These are phyloP conservation scores for Bubo bubo DNA, from an alignment of 2,113 vertebrate species.

Conservation along the genomic window DNA sequence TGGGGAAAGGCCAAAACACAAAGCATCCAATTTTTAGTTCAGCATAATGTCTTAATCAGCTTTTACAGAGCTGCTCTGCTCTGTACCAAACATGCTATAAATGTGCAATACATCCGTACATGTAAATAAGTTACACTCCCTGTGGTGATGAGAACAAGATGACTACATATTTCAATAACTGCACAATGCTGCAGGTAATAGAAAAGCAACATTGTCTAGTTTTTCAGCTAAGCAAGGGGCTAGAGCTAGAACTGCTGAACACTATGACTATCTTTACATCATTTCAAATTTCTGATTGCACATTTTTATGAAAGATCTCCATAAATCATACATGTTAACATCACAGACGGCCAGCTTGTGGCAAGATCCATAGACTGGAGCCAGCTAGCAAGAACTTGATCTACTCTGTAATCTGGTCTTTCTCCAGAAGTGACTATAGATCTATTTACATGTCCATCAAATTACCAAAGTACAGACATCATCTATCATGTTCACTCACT, in stretches of 20 bases:
- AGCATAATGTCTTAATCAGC: constrained; percentile 19
- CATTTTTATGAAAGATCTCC: background rate
- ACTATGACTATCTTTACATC: background rate
- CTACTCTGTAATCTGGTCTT: background rate
- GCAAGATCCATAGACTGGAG: background rate
- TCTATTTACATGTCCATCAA: background rate
- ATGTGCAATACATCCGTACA: background rate
- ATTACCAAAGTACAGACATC: background rate
- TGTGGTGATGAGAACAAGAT: background rate
- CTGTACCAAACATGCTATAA: background rate
- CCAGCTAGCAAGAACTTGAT: background rate
- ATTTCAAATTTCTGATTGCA: background rate
- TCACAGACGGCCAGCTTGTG: background rate
- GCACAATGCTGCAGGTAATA: background rate
- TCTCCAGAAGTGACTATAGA: background rate
- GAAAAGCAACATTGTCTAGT: background rate
- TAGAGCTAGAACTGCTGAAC: background rate
- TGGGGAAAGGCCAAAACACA: constrained; percentile 38
- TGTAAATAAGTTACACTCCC: background rate
- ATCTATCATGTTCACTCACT: background rate
- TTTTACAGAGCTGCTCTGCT: constrained; percentile 32
- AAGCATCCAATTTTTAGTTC: constrained; percentile 13
- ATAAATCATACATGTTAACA: background rate
- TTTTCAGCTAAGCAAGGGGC: background rate
- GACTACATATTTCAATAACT: background rate